Conservation (phyloP, 2,113 vertebrate species). For the Naja naja region DNA sequence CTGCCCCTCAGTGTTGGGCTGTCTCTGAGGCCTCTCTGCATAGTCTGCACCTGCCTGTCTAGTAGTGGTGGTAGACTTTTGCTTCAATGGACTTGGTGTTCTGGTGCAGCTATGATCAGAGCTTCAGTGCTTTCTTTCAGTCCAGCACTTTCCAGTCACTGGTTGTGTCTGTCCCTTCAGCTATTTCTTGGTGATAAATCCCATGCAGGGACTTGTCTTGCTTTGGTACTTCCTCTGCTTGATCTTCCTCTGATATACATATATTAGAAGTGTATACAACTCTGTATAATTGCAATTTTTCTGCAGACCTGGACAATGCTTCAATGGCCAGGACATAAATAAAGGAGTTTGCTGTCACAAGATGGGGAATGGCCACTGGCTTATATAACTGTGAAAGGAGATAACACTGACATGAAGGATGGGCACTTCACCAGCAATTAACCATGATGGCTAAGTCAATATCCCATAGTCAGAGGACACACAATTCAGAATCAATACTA, state of each 20-base stretch:
- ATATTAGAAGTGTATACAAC: not conserved
- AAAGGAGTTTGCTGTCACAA: not conserved
- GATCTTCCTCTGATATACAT: not conserved
- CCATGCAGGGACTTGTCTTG: not conserved
- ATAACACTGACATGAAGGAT: not conserved
- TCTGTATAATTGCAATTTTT: not conserved
- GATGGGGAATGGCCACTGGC: not conserved
- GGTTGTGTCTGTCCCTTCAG: not conserved
- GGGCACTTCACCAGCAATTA: not conserved
- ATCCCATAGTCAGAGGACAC: not conserved
- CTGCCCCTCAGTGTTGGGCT: too few relatives aligned
- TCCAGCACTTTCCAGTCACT: not conserved
- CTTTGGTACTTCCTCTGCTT: not conserved
- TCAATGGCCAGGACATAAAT: not conserved
- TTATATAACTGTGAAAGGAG: not conserved
- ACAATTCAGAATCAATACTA: not conserved
- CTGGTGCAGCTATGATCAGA: not conserved
- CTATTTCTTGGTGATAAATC: not conserved
- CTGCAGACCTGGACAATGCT: not conserved
- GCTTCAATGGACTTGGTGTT: not conserved
- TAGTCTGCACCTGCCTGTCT: not conserved
- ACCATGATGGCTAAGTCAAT: not conserved
- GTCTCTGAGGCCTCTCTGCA: too few relatives aligned
- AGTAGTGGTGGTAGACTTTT: not conserved
- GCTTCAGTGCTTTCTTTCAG: not conserved